Conservation (phyloP, 2,797 vertebrate genomes). For the Anguilla obscura region DNA sequence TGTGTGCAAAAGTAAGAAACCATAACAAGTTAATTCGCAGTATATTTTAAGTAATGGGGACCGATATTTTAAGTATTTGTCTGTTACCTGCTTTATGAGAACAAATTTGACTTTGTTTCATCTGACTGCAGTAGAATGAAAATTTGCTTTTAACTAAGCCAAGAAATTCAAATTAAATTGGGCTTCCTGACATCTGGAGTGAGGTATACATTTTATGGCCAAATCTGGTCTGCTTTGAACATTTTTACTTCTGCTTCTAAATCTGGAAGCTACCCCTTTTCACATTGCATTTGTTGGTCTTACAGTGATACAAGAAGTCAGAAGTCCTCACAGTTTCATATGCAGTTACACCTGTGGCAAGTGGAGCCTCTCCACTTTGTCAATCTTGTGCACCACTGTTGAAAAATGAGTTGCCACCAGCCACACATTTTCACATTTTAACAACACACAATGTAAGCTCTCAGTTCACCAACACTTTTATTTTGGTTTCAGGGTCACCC, state of each 20-base stretch:
- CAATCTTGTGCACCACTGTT: constrained; percentile 36
- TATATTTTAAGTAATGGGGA: background rate
- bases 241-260: background rate
- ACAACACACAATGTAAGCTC: constrained; percentile 47
- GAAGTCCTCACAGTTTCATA: background rate
- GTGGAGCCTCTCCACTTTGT: constrained; percentile 33
- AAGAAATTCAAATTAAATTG: background rate
- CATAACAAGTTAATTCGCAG: background rate
- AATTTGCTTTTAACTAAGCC: background rate
- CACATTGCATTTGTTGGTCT: background rate
- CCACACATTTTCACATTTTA: constrained; percentile 58
- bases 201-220: background rate
- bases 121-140: background rate
- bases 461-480: constrained; percentile 51
- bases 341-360: background rate
- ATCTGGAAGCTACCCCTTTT: constrained; percentile 21
- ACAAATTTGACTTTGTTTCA: background rate
- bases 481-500: constrained; percentile 58
- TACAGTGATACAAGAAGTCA: background rate
- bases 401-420: constrained; percentile 53
- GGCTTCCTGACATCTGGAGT: constrained; percentile 15
- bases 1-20: background rate
- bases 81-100: background rate
- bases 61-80: background rate
- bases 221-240: background rate